These are phyloP conservation scores for Leptinotarsa lineolata DNA, from an alignment of 1,140 invertebrate species.

Conservation along the genomic window DNA sequence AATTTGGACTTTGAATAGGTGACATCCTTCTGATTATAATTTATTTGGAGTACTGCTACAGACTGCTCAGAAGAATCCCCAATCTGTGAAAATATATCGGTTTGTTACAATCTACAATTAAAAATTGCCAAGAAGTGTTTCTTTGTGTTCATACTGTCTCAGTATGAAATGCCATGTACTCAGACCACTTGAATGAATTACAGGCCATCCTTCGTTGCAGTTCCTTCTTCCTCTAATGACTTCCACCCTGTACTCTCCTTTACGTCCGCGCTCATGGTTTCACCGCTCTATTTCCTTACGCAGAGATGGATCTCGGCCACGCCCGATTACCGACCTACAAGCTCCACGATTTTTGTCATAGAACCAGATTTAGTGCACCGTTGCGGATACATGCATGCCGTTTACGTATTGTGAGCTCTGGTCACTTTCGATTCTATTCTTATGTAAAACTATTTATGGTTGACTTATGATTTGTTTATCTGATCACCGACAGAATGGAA, in stretches of 20 bases:
- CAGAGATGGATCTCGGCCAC: slow-evolving; percentile 41
- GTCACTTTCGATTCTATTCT: slow-evolving; percentile 38
- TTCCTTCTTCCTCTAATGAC: no score
- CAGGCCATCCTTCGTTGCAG: background rate
- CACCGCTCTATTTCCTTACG: slow-evolving; percentile 25
- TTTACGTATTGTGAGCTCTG: slow-evolving; percentile 29
- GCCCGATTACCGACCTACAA: slow-evolving; percentile 48
- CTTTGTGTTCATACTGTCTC: no score
- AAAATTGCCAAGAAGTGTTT: no score
- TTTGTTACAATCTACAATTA: no score
- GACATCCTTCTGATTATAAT: no score
- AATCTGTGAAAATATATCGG: no score
- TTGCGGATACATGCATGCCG: slow-evolving; percentile 39
- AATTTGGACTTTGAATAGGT: no score
- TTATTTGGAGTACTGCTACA: no score
- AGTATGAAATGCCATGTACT: no score
- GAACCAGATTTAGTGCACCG: slow-evolving; percentile 43
- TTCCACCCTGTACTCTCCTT: slow-evolving; percentile 7
- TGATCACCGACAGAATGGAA: slow-evolving; percentile 1
- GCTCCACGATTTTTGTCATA: slow-evolving; percentile 39
- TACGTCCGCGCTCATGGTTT: background rate
- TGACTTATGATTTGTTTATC: slow-evolving; percentile 26
- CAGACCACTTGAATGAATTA: background rate
- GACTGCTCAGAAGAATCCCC: no score
- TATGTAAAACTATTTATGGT: slow-evolving; percentile 27